Evolutionary conservation across 2,797 vertebrate species (phyloP).

Genomic region (Helicolenus hilgendorfi): DNA sequence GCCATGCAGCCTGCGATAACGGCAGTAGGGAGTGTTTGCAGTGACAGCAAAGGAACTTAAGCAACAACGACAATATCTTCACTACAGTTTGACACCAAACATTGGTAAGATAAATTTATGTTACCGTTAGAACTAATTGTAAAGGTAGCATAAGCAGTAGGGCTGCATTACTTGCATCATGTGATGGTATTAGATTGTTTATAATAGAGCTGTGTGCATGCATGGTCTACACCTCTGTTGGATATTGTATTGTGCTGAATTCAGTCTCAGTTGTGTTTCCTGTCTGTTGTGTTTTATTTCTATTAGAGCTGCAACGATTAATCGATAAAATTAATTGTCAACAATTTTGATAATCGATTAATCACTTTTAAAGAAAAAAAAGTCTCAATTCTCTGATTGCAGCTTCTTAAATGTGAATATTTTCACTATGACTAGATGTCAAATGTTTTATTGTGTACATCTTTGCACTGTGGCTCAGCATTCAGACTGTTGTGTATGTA

Average conservation of each 20-base stretch:
- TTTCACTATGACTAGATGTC: not conserved
- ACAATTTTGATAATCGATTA: too few relatives aligned
- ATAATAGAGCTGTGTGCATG: not conserved
- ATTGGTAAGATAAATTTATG: conserved; percentile 61
- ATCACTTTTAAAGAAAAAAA: too few relatives aligned
- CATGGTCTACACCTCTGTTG: not conserved
- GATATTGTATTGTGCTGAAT: not conserved
- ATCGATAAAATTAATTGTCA: too few relatives aligned
- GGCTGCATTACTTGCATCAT: not conserved
- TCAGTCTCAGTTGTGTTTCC: not conserved
- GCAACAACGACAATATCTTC: conserved; percentile 18
- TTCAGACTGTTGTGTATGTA: not conserved
- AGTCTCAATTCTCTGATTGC: too few relatives aligned
- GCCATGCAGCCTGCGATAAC: conserved; percentile 63
- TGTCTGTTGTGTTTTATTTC: not conserved
- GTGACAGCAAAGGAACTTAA: conserved; percentile 56
- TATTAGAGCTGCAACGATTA: not conserved
- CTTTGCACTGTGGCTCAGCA: not conserved
- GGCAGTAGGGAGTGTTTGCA: conserved; percentile 44
- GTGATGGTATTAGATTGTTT: not conserved
- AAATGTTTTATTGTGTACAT: not conserved
- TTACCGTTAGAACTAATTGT: not conserved
- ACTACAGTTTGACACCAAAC: not conserved
- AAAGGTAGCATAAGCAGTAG: not conserved
- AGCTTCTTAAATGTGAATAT: too few relatives aligned